Conservation (phyloP, 2,888 invertebrate species). For the Himalopsyche kuldschensis region DNA sequence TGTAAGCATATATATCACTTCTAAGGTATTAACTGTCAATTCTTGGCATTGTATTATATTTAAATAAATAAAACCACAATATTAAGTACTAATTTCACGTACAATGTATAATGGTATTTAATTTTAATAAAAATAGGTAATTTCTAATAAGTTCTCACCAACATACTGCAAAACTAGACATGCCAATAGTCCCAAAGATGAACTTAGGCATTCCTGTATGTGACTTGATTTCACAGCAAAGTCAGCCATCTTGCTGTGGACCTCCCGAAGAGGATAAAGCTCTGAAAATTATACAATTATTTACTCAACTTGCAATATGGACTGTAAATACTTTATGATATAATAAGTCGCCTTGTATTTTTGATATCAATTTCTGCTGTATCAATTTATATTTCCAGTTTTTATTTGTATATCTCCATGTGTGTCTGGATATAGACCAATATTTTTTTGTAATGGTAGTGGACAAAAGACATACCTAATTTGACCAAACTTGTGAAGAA, state of each 20-base stretch:
- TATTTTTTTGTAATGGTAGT: background rate
- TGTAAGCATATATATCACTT: too few species aligned
- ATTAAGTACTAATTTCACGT: too few species aligned
- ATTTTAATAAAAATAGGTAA: background rate
- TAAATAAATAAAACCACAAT: too few species aligned
- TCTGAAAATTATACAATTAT: constrained; percentile 44
- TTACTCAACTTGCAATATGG: too few species aligned
- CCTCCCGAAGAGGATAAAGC: constrained; percentile 48
- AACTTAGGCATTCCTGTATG: constrained; percentile 46
- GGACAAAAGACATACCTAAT: constrained; percentile 5
- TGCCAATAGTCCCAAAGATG: constrained; percentile 52
- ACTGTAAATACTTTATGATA: background rate
- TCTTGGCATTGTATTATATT: too few species aligned
- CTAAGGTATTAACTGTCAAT: too few species aligned
- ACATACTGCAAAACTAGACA: constrained; percentile 53
- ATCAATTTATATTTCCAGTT: too few species aligned
- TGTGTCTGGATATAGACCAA: too few species aligned
- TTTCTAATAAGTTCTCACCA: constrained; percentile 44
- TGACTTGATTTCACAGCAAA: constrained; percentile 52
- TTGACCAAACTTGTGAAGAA: constrained; percentile 2
- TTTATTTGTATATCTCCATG: too few species aligned
- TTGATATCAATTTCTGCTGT: background rate
- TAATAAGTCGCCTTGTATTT: background rate
- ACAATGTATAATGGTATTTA: too few species aligned
- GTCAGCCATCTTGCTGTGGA: constrained; percentile 47